Percentiles rank a stretch among this genome's conserved stretches.
These are phyloP conservation scores for Cygnus olor DNA, from an alignment of 2,797 vertebrate genomes.

Conservation along the genomic window DNA sequence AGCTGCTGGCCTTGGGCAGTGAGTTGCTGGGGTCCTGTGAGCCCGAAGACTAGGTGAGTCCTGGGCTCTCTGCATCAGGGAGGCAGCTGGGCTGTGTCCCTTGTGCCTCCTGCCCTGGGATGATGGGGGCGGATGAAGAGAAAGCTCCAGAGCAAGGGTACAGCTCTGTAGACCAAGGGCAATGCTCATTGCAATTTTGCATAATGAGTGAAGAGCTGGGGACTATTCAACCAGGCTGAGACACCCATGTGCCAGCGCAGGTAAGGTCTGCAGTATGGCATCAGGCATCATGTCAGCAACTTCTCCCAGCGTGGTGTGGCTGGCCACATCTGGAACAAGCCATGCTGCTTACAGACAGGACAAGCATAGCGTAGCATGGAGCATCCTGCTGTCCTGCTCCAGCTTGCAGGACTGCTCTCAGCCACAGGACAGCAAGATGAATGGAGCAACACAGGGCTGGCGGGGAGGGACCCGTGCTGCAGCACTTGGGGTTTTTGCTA, in stretches of 20 bases:
- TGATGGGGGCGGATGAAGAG: background rate
- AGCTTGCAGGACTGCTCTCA: background rate
- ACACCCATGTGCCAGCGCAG: background rate
- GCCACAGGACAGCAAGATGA: background rate
- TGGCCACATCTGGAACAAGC: background rate
- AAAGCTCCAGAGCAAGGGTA: background rate
- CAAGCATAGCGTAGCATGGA: rapidly evolving
- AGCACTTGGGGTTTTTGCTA: background rate
- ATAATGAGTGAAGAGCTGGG: background rate
- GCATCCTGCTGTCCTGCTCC: rapidly evolving
- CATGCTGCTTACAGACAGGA: rapidly evolving
- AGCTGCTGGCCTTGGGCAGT: too few relatives aligned
- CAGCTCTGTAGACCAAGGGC: background rate
- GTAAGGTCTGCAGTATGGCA: background rate
- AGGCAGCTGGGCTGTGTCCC: background rate
- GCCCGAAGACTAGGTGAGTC: background rate
- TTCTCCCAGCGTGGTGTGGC: background rate
- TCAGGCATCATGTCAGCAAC: background rate
- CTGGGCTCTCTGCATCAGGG: rapidly evolving
- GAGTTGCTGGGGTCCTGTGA: rapidly evolving
- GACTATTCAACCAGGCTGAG: background rate
- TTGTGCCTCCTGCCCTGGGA: rapidly evolving
- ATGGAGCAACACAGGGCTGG: background rate
- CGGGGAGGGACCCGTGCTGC: rapidly evolving
- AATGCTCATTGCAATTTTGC: background rate